Evolutionary conservation across 2,797 vertebrate genomes (phyloP).

Genomic region (Spea hammondii): DNA sequence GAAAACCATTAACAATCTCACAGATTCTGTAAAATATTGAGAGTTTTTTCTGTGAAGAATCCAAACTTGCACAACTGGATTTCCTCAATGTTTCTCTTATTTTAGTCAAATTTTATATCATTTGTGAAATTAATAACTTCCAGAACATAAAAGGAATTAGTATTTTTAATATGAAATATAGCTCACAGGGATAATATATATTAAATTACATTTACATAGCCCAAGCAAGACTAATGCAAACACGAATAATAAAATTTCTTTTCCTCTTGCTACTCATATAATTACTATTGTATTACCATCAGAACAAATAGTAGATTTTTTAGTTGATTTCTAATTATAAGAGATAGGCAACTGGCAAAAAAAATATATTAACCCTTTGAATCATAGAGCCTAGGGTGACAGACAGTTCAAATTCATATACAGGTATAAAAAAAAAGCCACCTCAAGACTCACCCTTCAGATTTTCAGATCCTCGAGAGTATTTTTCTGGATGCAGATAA

Average conservation of each 20-base stretch:
- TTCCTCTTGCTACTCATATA: not conserved
- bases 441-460: too few species aligned
- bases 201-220: constrained; percentile 8
- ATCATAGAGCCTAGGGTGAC: not conserved
- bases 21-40: too few species aligned
- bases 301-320: not conserved
- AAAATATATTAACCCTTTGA: not conserved
- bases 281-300: not conserved
- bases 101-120: not conserved
- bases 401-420: too few species aligned
- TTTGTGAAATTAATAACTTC: not conserved
- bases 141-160: not conserved
- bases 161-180: not conserved
- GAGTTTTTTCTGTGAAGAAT: too few species aligned
- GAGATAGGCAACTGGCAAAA: not conserved
- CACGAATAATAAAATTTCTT: not conserved
- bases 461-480: too few species aligned
- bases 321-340: not conserved
- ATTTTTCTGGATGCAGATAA: too few species aligned
- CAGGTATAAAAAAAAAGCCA: too few species aligned
- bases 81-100: too few species aligned
- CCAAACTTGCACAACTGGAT: too few species aligned
- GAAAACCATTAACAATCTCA: too few species aligned
- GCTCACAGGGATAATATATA: not conserved
- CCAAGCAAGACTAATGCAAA: not conserved